Evolutionary conservation across 2,113 vertebrate species (phyloP), one percentile per base, ranked within the genome.

Genomic region (Planiliza haematocheilus): DNA sequence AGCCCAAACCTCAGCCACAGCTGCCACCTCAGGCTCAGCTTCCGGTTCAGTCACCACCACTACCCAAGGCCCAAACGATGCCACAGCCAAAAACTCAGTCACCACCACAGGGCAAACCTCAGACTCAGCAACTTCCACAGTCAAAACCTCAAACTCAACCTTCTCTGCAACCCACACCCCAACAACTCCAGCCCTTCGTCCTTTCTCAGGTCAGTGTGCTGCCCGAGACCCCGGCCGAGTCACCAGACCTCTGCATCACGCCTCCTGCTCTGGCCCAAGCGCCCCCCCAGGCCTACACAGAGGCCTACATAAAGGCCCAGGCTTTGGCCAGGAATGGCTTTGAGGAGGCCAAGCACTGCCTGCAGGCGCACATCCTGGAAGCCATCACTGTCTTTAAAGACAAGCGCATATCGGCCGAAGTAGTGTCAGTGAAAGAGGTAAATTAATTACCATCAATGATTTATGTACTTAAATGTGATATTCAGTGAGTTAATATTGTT

Each of bases 301-400:
- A 94, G 52, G 93, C 92, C 39, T 93, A 94, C 0, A 11, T 57
- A 13, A 91, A 93, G 62, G 93, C 92, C 17, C 91, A 92, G 61
- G 93, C 91, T 4, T 80, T 93, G 56, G 93, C 91, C 30, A 89
- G 90, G 64, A 93, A 92, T 20, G 84, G 89, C 9, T 93, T 94
- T 77, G 93, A 94, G 56, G 91, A 94, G 51, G 92, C 93, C 30
- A 95, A 94, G 61, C 89, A 91, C 72, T 92, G 92, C 68, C 89
- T 95, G 42, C 91, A 93, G 77, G 91, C 91, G 13, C 93, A 94
- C 81, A 93, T 95, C 75, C 70, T 87, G 66, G 93, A 93, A 48
- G 83, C 91, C 20, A 90, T 94, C 48, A 90, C 60, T 9, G 57
- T 91, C 12, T 93, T 94, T 64, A 84, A 88, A 52, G 79, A 90